Conservation (phyloP, 35 echinoderm and acorn worm genomes). For the Apostichopus californicus region DNA sequence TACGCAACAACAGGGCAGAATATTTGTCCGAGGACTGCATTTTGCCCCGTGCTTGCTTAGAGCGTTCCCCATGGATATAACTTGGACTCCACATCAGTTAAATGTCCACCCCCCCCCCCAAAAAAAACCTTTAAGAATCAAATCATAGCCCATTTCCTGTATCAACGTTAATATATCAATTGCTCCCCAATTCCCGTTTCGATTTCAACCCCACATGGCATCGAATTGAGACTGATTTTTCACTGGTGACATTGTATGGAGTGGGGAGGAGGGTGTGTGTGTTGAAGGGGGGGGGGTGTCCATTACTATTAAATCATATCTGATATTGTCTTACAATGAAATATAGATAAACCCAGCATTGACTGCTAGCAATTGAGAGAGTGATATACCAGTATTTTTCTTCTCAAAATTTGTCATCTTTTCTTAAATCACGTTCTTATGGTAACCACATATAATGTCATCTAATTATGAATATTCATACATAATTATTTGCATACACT, state of each 20-base stretch:
- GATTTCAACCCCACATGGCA: too few relatives aligned
- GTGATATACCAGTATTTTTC: too few relatives aligned
- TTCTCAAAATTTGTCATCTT: too few relatives aligned
- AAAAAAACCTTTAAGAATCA: not conserved
- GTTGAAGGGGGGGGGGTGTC: too few relatives aligned
- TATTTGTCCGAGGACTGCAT: not conserved
- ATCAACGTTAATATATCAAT: too few relatives aligned
- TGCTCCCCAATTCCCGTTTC: too few relatives aligned
- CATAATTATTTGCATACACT: slow-evolving; percentile 22
- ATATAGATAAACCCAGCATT: too few relatives aligned
- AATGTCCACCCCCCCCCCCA: not conserved
- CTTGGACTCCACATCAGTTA: not conserved
- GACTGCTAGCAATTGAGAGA: too few relatives aligned
- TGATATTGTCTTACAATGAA: not conserved
- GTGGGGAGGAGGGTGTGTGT: too few relatives aligned
- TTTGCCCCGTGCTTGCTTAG: not conserved
- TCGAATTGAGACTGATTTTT: too few relatives aligned
- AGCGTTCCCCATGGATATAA: not conserved
- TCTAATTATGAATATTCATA: not conserved
- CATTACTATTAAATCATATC: not conserved
- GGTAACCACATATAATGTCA: not conserved
- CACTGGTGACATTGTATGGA: too few relatives aligned
- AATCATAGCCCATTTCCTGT: not conserved
- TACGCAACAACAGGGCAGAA: not conserved
- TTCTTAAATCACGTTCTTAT: too few relatives aligned